These are phyloP conservation scores for Chlorops oryzae DNA, from an alignment of 1,140 invertebrate species.

Conservation along the genomic window DNA sequence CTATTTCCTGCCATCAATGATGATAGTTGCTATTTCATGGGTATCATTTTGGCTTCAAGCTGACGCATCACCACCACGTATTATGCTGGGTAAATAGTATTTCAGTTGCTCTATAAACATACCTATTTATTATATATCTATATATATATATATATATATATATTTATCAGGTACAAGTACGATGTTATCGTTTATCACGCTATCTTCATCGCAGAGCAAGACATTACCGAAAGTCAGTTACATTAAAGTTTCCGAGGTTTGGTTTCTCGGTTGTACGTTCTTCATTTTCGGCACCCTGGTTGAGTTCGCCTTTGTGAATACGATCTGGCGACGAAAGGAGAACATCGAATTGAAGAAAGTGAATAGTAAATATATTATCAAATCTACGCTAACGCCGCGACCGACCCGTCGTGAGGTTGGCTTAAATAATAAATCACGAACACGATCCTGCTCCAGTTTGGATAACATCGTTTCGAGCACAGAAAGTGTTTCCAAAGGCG, in stretches of 20 bases:
- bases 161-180: slow-evolving; percentile 62
- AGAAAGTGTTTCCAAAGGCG: slow-evolving; percentile 37
- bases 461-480: slow-evolving; percentile 46
- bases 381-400: slow-evolving; percentile 72
- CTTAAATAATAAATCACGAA: slow-evolving; percentile 50
- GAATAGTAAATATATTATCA: slow-evolving; percentile 77
- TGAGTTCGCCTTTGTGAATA: slow-evolving; percentile 84
- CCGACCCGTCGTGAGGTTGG: slow-evolving; percentile 64
- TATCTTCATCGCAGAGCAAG: slow-evolving; percentile 70
- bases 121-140: not conserved
- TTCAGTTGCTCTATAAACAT: too few relatives aligned
- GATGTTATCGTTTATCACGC: slow-evolving; percentile 82
- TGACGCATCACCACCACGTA: slow-evolving; percentile 76
- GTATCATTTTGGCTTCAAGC: slow-evolving; percentile 86
- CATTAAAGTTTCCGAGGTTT: slow-evolving; percentile 82
- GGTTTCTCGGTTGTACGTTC: slow-evolving; percentile 76
- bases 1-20: slow-evolving; percentile 82
- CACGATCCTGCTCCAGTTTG: slow-evolving; percentile 64
- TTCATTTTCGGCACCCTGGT: slow-evolving; percentile 81
- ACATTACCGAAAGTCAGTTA: slow-evolving; percentile 82
- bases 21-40: slow-evolving; percentile 84
- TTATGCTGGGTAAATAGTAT: slow-evolving; percentile 62
- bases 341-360: slow-evolving; percentile 77
- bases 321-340: slow-evolving; percentile 77
- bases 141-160: not conserved